Conservation (phyloP, 2,113 vertebrate genomes). For the Cyprinus carpio region DNA sequence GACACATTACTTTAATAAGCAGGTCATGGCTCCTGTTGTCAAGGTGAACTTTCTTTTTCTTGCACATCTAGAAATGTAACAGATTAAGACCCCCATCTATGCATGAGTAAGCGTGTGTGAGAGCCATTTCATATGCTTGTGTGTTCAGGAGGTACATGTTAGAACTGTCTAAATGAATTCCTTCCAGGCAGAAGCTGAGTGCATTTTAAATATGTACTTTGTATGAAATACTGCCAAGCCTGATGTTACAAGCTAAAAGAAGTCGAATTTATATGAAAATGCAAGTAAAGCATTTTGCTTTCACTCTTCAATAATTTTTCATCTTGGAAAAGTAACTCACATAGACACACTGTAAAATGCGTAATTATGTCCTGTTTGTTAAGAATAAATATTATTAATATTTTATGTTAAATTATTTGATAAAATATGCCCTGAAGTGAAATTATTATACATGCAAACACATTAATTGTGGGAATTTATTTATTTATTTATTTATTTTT, state of each 20-base stretch:
- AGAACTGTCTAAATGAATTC: not conserved
- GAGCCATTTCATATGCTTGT: not conserved
- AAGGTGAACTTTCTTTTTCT: conserved; percentile 14
- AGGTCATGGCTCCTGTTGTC: conserved; percentile 8
- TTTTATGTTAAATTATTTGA: too few relatives aligned
- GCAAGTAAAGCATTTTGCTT: too few relatives aligned
- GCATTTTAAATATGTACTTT: not conserved
- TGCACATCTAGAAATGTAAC: conserved; percentile 9
- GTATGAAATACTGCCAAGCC: not conserved
- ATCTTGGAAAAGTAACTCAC: too few relatives aligned
- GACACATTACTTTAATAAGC: not conserved
- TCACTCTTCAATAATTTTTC: too few relatives aligned
- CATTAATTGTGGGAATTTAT: too few relatives aligned
- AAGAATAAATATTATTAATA: too few relatives aligned
- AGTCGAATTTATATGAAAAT: too few relatives aligned
- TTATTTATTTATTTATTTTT: too few relatives aligned
- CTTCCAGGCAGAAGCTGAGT: not conserved
- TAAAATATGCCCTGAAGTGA: too few relatives aligned
- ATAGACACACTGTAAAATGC: too few relatives aligned
- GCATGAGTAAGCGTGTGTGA: not conserved
- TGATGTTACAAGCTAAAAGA: not conserved
- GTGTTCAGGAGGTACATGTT: not conserved
- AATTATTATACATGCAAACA: too few relatives aligned
- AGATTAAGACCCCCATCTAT: not conserved
- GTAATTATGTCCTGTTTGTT: too few relatives aligned